phyloP scores from a whole-genome alignment of 2,797 vertebrate genomes.

The Sebastiscus tertius region DNA sequence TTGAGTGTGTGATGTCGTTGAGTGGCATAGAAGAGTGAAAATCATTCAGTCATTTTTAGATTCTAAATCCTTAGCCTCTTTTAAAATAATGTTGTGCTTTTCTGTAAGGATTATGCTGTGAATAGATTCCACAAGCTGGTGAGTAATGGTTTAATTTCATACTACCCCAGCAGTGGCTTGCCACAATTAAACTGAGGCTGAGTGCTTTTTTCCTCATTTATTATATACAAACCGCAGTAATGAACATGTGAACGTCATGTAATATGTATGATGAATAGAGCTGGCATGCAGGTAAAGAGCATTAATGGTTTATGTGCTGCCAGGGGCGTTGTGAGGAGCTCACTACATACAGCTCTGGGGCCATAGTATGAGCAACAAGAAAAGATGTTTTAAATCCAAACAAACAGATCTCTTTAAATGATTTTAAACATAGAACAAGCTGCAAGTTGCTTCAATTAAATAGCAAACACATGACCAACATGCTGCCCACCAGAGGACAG shows the following conservation, averaged over 20 bases:
- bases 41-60: constrained; percentile 41
- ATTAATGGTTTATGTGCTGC: constrained; percentile 42
- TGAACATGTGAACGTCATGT: constrained; percentile 44
- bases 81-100: constrained; percentile 37
- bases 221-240: constrained; percentile 53
- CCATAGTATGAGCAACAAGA: constrained; percentile 14
- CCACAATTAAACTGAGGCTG: constrained; percentile 41
- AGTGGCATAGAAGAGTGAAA: constrained; percentile 7
- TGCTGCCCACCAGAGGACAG: too few species aligned
- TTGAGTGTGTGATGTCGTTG: background rate
- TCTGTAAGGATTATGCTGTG: constrained; percentile 50
- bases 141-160: constrained; percentile 62
- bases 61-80: constrained; percentile 46
- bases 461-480: too few species aligned
- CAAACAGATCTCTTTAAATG: background rate
- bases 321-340: constrained; percentile 6
- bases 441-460: too few species aligned
- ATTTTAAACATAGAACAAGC: too few species aligned
- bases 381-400: constrained; percentile 32
- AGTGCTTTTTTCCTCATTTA: constrained; percentile 43
- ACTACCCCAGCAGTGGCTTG: constrained; percentile 27
- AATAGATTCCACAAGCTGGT: constrained; percentile 44
- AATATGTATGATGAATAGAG: constrained; percentile 52
- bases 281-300: constrained; percentile 12
- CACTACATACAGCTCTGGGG: constrained; percentile 7